Evolutionary conservation across 1,140 invertebrate species (phyloP).

Genomic region (Aporrectodea caliginosa): DNA sequence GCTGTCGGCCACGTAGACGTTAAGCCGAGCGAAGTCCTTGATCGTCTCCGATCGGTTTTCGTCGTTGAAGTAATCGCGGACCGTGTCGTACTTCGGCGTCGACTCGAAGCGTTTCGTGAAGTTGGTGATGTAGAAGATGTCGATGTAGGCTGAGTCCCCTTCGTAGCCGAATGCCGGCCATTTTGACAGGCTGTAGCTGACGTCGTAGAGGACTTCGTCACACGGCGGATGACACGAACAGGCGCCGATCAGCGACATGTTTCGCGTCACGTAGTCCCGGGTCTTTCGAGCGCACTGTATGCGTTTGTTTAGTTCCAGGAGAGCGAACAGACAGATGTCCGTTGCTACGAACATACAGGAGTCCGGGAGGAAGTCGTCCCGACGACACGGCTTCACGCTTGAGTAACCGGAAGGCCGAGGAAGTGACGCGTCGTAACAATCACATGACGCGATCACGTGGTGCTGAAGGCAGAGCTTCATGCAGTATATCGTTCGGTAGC

Average conservation of each 20-base stretch:
- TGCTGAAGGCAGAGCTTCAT: slow-evolving; percentile 34
- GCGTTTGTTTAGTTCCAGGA: slow-evolving; percentile 15
- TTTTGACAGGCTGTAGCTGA: slow-evolving; percentile 24
- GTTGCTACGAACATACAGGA: not conserved
- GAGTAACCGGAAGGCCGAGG: slow-evolving; percentile 6
- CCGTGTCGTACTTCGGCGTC: slow-evolving; percentile 10
- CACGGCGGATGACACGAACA: slow-evolving; percentile 25
- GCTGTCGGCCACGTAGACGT: slow-evolving; percentile 30
- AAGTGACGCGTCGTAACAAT: slow-evolving; percentile 22
- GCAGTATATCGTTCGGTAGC: slow-evolving; percentile 34
- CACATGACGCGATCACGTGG: slow-evolving; percentile 21
- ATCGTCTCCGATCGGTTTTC: slow-evolving; percentile 2
- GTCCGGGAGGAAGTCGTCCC: slow-evolving; percentile 5
- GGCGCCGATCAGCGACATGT: not conserved
- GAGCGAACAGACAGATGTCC: not conserved
- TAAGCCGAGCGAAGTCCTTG: slow-evolving; percentile 27
- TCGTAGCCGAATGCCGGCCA: slow-evolving; percentile 29
- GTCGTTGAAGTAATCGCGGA: slow-evolving; percentile 19
- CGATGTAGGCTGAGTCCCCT: slow-evolving; percentile 28
- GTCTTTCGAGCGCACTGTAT: slow-evolving; percentile 22
- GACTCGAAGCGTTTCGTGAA: slow-evolving; percentile 25
- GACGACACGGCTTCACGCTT: not conserved
- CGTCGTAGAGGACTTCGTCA: slow-evolving; percentile 26
- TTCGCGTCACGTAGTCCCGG: slow-evolving; percentile 3
- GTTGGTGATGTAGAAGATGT: slow-evolving; percentile 25